A percentile compares a stretch with the other conserved stretches of the same genome.
These are phyloP conservation scores for Tethea ocularis DNA, from an alignment of 2,888 invertebrate species.

Conservation along the genomic window DNA sequence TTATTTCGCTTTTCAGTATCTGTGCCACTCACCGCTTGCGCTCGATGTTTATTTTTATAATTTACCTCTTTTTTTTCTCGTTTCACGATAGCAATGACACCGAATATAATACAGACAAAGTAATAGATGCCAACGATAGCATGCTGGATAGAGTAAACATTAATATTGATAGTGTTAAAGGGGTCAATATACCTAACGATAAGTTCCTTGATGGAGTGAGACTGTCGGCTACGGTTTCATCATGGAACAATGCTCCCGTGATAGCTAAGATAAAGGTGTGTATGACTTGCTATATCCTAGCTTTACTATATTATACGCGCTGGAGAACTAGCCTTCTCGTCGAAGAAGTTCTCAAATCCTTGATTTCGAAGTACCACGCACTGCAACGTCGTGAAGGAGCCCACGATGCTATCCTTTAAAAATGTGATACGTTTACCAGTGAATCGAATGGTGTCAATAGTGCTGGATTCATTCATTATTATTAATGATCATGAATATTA, in stretches of 20 bases:
- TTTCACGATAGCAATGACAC: slow-evolving; percentile 46
- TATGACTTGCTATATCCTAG: neutral
- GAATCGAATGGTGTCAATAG: too few species aligned
- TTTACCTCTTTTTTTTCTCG: slow-evolving; percentile 3
- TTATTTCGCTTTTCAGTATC: neutral
- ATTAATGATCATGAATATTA: too few species aligned
- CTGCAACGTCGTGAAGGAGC: too few species aligned
- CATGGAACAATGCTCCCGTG: slow-evolving; percentile 54
- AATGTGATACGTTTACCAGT: too few species aligned
- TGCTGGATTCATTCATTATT: too few species aligned
- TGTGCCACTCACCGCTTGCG: neutral
- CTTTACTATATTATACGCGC: neutral
- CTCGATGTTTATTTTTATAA: neutral
- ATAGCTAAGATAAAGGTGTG: slow-evolving; percentile 64
- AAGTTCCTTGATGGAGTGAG: slow-evolving; percentile 23
- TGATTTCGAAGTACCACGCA: too few species aligned
- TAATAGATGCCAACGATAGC: slow-evolving; percentile 92
- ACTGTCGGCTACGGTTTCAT: slow-evolving; percentile 23
- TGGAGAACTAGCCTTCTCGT: too few species aligned
- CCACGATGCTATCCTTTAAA: too few species aligned
- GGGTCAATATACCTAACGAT: slow-evolving; percentile 42
- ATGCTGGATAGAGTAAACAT: slow-evolving; percentile 92
- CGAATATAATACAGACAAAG: slow-evolving; percentile 83
- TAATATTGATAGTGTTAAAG: slow-evolving; percentile 86
- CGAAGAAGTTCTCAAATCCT: too few species aligned